Base-by-base conservation (phyloP, 2,113 vertebrate genomes). In the Pterocles gutturalis region DNA sequence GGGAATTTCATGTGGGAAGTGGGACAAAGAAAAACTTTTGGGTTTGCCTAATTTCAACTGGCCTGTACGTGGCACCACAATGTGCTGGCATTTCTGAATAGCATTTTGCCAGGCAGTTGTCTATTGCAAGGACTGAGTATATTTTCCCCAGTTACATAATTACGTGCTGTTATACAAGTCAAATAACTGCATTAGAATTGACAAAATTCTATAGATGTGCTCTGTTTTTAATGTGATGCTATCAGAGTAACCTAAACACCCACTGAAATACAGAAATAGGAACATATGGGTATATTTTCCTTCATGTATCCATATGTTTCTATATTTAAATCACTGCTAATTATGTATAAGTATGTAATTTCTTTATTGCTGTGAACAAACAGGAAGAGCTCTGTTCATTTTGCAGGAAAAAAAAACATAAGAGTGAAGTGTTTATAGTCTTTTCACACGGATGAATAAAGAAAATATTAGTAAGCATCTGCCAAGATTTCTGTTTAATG, bases 71-170 rank as follows among this genome's bases (percentile, higher is more conserved):
- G 31, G 26, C 31, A 67, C 8, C 31, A 41, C 41, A 62, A 38
- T 34, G 22, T 34, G n/a, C 67, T 88, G 16, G 57, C 33, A 73
- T 86, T 97, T 87, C 49, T 85, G 43, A 79, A 53, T 2, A 88
- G 19, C 31, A 9, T 53, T 72, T 93, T 92, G 73, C 21, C 60
- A 92, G 28, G 36, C 58, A 45, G 58, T 20, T 96, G 53, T 85
- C 60, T 73, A 66, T 66, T 83, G 41, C 87, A 94, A 95, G 76
- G 84, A 58, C 69, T 81, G 71, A 80, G 53, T 66, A 49, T 91
- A 96, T 98, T 95, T 96, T 72, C 84, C 76, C 10, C 4, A 94
- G 90, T 96, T 96, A 87, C 70, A 89, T 93, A 92, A 96, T 96
- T 81, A 94, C 38, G 65, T 72, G 17, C 87, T 64, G 86, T 98